Evolutionary conservation across 1,140 invertebrate species (phyloP).

Genomic region (Cydia amplana): DNA sequence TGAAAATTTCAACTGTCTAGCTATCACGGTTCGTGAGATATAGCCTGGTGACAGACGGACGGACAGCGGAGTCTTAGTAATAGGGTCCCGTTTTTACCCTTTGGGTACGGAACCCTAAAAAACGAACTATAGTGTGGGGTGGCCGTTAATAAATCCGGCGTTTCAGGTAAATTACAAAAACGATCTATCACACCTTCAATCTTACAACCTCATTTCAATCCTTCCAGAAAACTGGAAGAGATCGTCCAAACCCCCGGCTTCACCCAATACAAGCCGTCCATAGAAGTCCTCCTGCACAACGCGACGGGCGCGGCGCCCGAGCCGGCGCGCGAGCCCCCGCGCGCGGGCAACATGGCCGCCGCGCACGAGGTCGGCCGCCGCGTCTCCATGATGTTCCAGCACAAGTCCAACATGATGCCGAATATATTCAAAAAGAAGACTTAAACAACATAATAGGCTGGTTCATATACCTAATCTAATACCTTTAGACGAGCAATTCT

Average conservation of each 20-base stretch:
- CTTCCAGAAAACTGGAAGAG: conserved; percentile 67
- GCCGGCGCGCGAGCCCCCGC: conserved; percentile 37
- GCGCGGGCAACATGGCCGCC: conserved; percentile 64
- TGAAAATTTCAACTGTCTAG: too few species aligned
- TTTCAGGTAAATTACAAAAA: too few species aligned
- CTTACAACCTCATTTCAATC: neutral
- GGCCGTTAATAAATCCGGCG: too few species aligned
- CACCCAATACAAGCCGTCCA: conserved; percentile 62
- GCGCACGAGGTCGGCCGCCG: conserved; percentile 71
- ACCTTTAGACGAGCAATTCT: too few species aligned
- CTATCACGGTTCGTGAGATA: too few species aligned
- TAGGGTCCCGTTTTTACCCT: too few species aligned
- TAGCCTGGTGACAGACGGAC: too few species aligned
- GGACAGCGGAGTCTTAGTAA: too few species aligned
- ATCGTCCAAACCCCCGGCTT: conserved; percentile 54
- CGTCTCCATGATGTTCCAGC: conserved; percentile 75
- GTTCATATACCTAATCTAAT: too few species aligned
- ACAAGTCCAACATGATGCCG: conserved; percentile 74
- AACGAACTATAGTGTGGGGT: too few species aligned
- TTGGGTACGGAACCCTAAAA: too few species aligned
- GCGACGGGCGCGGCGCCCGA: conserved; percentile 36
- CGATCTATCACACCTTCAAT: too few species aligned
- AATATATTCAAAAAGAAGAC: conserved; percentile 79
- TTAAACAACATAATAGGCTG: conserved; percentile 38
- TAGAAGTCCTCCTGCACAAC: conserved; percentile 67